These are phyloP conservation scores for Cataglyphis cursor DNA, from an alignment of 2,888 invertebrate species.

Conservation along the genomic window DNA sequence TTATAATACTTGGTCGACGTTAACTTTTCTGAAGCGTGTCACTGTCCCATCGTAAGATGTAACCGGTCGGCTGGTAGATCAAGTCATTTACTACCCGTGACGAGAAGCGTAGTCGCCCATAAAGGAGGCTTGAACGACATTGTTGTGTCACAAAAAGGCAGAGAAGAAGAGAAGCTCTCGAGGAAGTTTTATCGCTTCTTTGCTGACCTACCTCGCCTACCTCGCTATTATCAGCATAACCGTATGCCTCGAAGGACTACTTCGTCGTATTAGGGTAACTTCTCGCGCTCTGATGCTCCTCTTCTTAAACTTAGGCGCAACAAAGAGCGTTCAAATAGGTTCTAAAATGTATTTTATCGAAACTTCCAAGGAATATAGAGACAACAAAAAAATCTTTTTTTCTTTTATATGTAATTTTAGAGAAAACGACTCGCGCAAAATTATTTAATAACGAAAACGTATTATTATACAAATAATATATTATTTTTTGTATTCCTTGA, in stretches of 20 bases:
- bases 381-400: background rate
- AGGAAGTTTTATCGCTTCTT: slow-evolving; percentile 78
- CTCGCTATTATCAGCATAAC: slow-evolving; percentile 72
- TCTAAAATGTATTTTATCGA: slow-evolving; percentile 15
- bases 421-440: background rate
- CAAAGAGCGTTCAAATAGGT: slow-evolving; percentile 26
- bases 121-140: slow-evolving; percentile 74
- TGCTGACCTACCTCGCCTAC: slow-evolving; percentile 73
- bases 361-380: background rate
- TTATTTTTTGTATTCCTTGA: background rate
- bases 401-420: background rate
- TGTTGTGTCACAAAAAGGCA: slow-evolving; percentile 73
- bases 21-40: slow-evolving; percentile 65
- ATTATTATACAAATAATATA: background rate
- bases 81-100: slow-evolving; percentile 74
- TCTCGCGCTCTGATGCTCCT: slow-evolving; percentile 51
- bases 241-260: slow-evolving; percentile 64
- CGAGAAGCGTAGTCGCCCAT: slow-evolving; percentile 73
- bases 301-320: slow-evolving; percentile 38
- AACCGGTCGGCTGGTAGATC: slow-evolving; percentile 61
- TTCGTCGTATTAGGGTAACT: slow-evolving; percentile 66
- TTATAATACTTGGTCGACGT: slow-evolving; percentile 58
- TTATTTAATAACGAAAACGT: background rate
- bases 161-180: slow-evolving; percentile 62
- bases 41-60: slow-evolving; percentile 54